These are phyloP conservation scores for Eptatretus burgeri DNA, from an alignment of 2,113 vertebrate genomes.

Conservation along the genomic window DNA sequence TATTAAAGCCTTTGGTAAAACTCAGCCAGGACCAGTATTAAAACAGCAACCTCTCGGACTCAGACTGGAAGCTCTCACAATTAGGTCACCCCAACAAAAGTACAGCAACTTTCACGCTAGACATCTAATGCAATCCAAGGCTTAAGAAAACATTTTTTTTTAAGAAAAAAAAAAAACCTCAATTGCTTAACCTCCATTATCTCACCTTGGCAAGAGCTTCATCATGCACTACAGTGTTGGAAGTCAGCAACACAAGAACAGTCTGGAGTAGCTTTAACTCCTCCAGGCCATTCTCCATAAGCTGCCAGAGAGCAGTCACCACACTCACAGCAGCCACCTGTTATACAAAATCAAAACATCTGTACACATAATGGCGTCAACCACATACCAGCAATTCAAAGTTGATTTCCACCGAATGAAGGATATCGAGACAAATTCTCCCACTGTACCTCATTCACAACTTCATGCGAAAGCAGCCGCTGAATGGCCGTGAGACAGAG, in stretches of 20 bases:
- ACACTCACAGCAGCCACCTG: conserved; percentile 87
- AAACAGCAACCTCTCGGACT: too few relatives aligned
- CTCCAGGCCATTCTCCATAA: conserved; percentile 94
- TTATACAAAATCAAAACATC: conserved; percentile 9
- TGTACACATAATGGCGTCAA: neutral
- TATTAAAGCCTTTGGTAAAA: too few relatives aligned
- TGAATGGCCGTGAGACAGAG: conserved; percentile 84
- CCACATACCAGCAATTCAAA: neutral
- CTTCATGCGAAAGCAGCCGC: conserved; percentile 92
- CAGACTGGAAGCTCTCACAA: too few relatives aligned
- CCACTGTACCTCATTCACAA: conserved; percentile 63
- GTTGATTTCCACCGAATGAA: neutral
- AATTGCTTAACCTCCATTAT: too few relatives aligned
- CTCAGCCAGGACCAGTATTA: too few relatives aligned
- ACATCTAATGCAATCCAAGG: too few relatives aligned
- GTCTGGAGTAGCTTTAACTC: conserved; percentile 90
- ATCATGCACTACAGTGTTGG: conserved; percentile 86
- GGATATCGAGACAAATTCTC: neutral
- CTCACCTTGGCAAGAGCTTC: conserved; percentile 78
- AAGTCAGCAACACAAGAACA: conserved; percentile 79
- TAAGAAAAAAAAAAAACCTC: too few relatives aligned
- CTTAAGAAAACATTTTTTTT: too few relatives aligned
- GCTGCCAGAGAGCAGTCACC: conserved; percentile 97
- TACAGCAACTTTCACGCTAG: too few relatives aligned
- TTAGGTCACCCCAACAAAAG: too few relatives aligned